Conservation (phyloP, 1,140 invertebrate species). For the Tetramorium parvispinum region DNA sequence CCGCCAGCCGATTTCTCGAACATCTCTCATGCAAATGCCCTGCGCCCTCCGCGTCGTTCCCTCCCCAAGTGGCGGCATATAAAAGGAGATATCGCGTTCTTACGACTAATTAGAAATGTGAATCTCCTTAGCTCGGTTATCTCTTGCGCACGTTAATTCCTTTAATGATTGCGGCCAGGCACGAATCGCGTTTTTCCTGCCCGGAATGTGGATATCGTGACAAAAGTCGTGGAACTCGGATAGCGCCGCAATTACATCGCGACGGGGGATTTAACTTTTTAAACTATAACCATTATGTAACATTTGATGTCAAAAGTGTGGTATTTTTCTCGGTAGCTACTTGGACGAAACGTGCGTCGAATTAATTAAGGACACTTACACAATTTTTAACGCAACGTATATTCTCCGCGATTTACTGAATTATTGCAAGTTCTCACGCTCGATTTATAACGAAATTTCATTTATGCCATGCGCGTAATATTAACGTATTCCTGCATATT, state of each 20-base stretch:
- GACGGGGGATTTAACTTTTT: slow-evolving; percentile 53
- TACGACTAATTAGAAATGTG: slow-evolving; percentile 60
- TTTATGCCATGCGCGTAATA: not conserved
- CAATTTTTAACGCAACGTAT: not conserved
- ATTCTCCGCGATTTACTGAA: not conserved
- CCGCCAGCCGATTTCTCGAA: slow-evolving; percentile 51
- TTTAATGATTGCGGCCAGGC: slow-evolving; percentile 58
- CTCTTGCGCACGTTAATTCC: slow-evolving; percentile 56
- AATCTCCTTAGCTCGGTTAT: slow-evolving; percentile 59
- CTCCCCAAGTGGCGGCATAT: slow-evolving; percentile 31
- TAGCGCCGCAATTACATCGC: slow-evolving; percentile 48
- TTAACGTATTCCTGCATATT: slow-evolving; percentile 19
- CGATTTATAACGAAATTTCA: not conserved
- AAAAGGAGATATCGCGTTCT: slow-evolving; percentile 58
- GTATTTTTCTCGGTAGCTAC: slow-evolving; percentile 24
- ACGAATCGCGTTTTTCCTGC: slow-evolving; percentile 56
- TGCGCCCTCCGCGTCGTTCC: not conserved
- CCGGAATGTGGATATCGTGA: slow-evolving; percentile 55
- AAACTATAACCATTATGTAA: slow-evolving; percentile 56
- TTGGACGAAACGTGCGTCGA: slow-evolving; percentile 32
- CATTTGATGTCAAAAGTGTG: slow-evolving; percentile 28
- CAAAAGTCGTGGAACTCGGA: slow-evolving; percentile 59
- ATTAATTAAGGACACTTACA: slow-evolving; percentile 28
- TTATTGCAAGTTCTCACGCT: not conserved
- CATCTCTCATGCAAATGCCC: slow-evolving; percentile 57